Evolutionary conservation across 2,113 vertebrate species (phyloP).

Genomic region (Epinephelus lanceolatus): DNA sequence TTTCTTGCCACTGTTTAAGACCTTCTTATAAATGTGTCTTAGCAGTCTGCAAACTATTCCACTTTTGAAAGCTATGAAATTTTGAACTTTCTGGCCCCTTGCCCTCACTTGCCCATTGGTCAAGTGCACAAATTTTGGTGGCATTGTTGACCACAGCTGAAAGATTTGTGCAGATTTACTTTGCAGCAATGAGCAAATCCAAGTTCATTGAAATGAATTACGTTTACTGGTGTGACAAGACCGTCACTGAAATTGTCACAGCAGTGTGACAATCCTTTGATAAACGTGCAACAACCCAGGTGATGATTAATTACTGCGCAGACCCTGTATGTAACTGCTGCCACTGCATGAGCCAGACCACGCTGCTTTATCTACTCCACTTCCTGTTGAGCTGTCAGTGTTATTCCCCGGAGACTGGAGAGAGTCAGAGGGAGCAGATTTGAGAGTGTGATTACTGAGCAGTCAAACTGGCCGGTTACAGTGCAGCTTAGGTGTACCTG

Average conservation of each 20-base stretch:
- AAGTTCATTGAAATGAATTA: neutral
- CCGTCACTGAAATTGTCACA: too few relatives aligned
- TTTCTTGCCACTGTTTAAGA: too few relatives aligned
- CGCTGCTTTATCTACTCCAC: constrained; percentile 29
- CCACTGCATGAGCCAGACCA: neutral
- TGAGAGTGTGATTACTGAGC: constrained; percentile 23
- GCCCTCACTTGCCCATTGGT: too few relatives aligned
- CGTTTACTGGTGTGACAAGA: neutral
- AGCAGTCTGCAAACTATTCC: too few relatives aligned
- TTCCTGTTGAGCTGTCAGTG: constrained; percentile 28
- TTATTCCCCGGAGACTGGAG: constrained; percentile 31
- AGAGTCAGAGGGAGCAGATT: constrained; percentile 39
- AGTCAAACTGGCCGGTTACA: neutral
- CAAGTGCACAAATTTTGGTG: neutral
- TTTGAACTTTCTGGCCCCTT: too few relatives aligned
- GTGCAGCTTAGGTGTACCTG: neutral
- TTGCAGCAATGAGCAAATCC: neutral
- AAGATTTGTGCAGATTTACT: neutral
- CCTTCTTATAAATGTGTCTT: too few relatives aligned
- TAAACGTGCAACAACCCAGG: neutral
- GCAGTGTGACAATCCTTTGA: neutral
- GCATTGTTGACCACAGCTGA: neutral
- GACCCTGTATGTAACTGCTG: neutral
- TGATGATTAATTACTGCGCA: constrained; percentile 3
- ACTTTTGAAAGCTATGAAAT: too few relatives aligned